A percentile compares a stretch with the other conserved stretches of the same genome.
Evolutionary conservation across 2,113 vertebrate species (phyloP).

Genomic region (Apteryx owenii): DNA sequence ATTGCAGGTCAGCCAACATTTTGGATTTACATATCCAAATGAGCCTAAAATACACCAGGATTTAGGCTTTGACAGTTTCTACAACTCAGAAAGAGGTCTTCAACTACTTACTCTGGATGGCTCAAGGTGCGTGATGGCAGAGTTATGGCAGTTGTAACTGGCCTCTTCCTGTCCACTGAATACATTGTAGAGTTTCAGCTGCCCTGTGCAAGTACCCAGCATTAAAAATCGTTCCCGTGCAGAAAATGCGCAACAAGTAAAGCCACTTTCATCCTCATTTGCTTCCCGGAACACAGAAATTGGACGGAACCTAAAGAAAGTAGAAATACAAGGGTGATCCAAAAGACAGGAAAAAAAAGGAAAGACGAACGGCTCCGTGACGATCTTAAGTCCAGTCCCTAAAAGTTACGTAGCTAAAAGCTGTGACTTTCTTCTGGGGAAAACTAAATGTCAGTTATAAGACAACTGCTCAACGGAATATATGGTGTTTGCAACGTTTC

Average conservation of each 20-base stretch:
- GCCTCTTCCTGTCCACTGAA: constrained; percentile 98
- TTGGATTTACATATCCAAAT: not conserved
- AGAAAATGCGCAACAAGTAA: constrained; percentile 98
- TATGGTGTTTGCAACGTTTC: not conserved
- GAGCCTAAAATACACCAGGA: not conserved
- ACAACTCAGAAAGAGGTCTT: not conserved
- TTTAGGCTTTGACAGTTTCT: not conserved
- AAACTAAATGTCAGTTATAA: not conserved
- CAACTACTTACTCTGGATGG: constrained; percentile 88
- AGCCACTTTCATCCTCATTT: constrained; percentile 97
- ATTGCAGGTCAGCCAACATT: not conserved
- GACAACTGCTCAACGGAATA: not conserved
- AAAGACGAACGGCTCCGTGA: not conserved
- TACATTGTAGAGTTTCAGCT: constrained; percentile 97
- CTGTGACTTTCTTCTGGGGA: not conserved
- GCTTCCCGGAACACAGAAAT: constrained; percentile 98
- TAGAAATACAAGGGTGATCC: not conserved
- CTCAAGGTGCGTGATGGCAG: constrained; percentile 96
- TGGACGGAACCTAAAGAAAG: constrained; percentile 88
- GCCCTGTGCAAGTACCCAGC: constrained; percentile 96
- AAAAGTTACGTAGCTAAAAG: not conserved
- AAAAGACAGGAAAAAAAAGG: not conserved
- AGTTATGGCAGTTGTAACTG: constrained; percentile 96
- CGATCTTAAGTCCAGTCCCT: not conserved
- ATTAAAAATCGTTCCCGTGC: constrained; percentile 97